Percentiles rank a stretch among this genome's conserved stretches.
phyloP scores from a whole-genome alignment of 2,797 vertebrate species.

The Tamandua tetradactyla region DNA sequence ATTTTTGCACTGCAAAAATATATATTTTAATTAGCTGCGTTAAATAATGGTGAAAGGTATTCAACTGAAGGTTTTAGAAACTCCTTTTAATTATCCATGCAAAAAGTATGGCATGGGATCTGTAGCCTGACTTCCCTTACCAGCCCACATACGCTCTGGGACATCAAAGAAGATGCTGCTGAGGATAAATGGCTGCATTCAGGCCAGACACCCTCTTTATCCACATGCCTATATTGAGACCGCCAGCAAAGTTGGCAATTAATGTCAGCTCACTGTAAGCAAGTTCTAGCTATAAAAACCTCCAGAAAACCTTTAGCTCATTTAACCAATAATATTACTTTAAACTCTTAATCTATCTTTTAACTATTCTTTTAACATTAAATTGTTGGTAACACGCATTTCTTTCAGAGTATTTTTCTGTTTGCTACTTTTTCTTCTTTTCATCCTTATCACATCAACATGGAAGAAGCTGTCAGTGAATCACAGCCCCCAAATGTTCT shows the following conservation, averaged over 20 bases:
- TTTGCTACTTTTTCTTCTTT: not conserved
- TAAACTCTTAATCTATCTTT: too few species aligned
- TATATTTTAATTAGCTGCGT: not conserved
- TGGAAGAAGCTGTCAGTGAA: accelerated
- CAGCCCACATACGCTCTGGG: not conserved
- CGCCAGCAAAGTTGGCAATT: accelerated
- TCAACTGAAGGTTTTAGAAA: not conserved
- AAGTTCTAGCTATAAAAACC: not conserved
- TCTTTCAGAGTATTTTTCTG: not conserved
- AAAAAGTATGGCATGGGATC: not conserved
- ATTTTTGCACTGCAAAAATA: accelerated
- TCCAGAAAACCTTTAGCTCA: not conserved
- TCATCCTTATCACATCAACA: accelerated
- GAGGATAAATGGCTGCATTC: accelerated
- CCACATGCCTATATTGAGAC: accelerated
- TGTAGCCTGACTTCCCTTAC: not conserved
- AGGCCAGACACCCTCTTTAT: not conserved
- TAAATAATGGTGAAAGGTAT: too few species aligned
- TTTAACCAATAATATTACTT: not conserved
- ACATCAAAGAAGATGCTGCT: accelerated
- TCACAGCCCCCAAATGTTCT: too few species aligned
- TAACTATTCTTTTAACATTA: accelerated
- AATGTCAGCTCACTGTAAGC: accelerated
- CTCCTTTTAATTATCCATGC: not conserved
- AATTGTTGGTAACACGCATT: accelerated